These are phyloP conservation scores for Tichodroma muraria DNA, from an alignment of 2,113 vertebrate species.

Conservation along the genomic window DNA sequence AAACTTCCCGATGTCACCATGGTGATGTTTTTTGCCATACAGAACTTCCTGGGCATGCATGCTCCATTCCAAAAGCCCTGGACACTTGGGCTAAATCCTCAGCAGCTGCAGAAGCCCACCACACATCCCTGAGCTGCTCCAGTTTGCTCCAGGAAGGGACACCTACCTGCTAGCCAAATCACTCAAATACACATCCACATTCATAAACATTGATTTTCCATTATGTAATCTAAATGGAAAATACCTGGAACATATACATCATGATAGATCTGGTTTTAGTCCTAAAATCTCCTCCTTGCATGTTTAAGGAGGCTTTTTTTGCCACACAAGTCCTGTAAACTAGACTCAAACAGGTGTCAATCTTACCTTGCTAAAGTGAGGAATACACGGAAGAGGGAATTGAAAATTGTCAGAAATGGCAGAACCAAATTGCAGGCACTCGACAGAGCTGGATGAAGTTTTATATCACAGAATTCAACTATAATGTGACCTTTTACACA, in stretches of 20 bases:
- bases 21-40: neutral
- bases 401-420: neutral
- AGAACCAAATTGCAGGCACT: neutral
- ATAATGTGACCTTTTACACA: neutral
- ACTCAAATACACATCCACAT: neutral
- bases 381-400: neutral
- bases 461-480: neutral
- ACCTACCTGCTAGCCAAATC: neutral
- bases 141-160: neutral
- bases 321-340: neutral
- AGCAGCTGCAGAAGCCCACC: neutral
- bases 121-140: neutral
- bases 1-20: neutral
- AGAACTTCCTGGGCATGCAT: neutral
- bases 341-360: neutral
- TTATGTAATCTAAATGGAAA: neutral
- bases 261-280: neutral
- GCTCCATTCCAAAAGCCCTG: neutral
- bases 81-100: neutral
- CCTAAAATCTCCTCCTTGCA: neutral
- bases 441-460: neutral
- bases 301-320: neutral
- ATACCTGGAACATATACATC: neutral
- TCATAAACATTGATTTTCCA: neutral
- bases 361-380: neutral